Percentiles rank a stretch among this genome's conserved stretches.
These are phyloP conservation scores for Herpailurus yagouaroundi DNA, from an alignment of 2,113 vertebrate species.

Conservation along the genomic window DNA sequence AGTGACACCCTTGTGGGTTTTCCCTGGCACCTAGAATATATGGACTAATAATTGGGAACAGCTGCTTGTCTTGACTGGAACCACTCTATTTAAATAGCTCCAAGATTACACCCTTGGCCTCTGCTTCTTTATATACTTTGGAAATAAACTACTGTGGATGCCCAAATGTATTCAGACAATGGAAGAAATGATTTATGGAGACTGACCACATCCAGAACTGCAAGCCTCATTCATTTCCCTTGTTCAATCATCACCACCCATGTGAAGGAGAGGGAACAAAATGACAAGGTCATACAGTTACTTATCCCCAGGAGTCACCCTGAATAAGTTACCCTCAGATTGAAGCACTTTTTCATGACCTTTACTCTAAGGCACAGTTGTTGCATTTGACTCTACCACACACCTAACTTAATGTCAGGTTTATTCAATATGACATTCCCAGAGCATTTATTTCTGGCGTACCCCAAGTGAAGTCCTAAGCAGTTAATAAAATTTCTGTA, in stretches of 20 bases:
- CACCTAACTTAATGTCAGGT: background rate
- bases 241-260: conserved; percentile 48
- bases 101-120: conserved; percentile 75
- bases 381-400: background rate
- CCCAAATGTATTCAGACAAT: conserved; percentile 68
- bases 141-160: conserved; percentile 72
- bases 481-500: background rate
- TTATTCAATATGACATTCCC: background rate
- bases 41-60: conserved; percentile 76
- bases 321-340: background rate
- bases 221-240: conserved; percentile 23
- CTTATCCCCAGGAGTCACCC: background rate
- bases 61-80: conserved; percentile 70
- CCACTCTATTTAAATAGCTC: conserved; percentile 72
- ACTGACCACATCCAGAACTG: conserved; percentile 42
- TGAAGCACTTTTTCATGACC: background rate
- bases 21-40: conserved; percentile 78
- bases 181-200: conserved; percentile 73
- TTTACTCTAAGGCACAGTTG: background rate
- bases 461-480: background rate
- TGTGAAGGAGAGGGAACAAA: background rate
- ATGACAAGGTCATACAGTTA: background rate
- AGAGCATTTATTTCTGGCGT: background rate
- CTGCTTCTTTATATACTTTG: conserved; percentile 71
- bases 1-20: conserved; percentile 78